These are phyloP conservation scores for Thumatha senex DNA, from an alignment of 2,888 invertebrate species.

Conservation along the genomic window DNA sequence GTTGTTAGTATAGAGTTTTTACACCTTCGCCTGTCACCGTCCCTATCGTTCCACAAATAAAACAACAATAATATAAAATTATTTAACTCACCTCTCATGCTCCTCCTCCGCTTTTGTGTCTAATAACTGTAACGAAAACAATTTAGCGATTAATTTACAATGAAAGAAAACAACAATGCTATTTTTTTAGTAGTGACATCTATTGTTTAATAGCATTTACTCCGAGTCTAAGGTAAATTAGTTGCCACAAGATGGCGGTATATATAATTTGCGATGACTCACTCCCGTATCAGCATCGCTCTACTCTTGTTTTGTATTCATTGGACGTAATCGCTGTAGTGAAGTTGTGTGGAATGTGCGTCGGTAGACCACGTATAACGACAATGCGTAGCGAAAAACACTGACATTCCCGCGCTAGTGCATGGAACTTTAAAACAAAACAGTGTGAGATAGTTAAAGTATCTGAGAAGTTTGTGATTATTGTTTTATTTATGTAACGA, in stretches of 20 bases:
- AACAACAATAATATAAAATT: too few relatives aligned
- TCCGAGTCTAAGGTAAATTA: slow-evolving; percentile 7
- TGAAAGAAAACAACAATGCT: too few relatives aligned
- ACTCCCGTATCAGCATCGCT: too few relatives aligned
- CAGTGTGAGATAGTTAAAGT: slow-evolving; percentile 61
- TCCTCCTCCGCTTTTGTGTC: too few relatives aligned
- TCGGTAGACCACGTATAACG: slow-evolving; percentile 58
- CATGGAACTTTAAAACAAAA: slow-evolving; percentile 58
- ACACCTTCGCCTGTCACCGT: too few relatives aligned
- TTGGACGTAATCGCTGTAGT: slow-evolving; percentile 62
- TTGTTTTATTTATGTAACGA: slow-evolving; percentile 50
- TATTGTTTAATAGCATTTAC: slow-evolving; percentile 28
- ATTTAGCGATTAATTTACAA: too few relatives aligned
- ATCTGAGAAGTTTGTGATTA: slow-evolving; percentile 63
- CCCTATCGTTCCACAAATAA: too few relatives aligned
- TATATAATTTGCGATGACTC: not conserved
- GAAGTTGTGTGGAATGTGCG: slow-evolving; percentile 63
- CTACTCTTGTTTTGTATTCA: slow-evolving; percentile 67
- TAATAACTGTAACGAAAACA: too few relatives aligned
- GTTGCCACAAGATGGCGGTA: slow-evolving; percentile 45
- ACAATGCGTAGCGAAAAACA: slow-evolving; percentile 69
- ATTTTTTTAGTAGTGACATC: slow-evolving; percentile 28
- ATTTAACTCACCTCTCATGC: too few relatives aligned
- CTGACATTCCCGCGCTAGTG: slow-evolving; percentile 66
- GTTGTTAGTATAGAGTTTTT: too few relatives aligned